These are phyloP conservation scores for Vulpes ferrilata DNA, from an alignment of 2,113 vertebrate genomes.

Conservation along the genomic window DNA sequence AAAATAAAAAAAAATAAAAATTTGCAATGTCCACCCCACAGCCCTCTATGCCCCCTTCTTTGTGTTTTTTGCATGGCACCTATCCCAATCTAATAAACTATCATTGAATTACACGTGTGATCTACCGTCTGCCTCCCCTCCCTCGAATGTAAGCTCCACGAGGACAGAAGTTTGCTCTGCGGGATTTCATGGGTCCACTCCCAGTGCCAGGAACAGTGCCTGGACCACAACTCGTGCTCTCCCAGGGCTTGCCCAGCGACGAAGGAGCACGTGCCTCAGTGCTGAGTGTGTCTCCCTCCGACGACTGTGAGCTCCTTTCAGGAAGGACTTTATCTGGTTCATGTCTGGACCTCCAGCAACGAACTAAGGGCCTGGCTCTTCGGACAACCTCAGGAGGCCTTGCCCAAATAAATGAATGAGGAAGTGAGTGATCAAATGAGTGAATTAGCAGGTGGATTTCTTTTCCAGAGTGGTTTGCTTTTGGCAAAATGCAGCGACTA, in stretches of 20 bases:
- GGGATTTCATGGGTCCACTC: background rate
- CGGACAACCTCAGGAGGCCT: background rate
- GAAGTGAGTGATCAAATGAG: background rate
- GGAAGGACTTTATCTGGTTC: background rate
- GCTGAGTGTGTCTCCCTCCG: background rate
- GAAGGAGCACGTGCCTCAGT: fast-evolving
- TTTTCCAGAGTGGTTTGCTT: background rate
- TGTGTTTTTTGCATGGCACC: background rate
- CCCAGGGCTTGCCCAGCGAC: too few relatives aligned
- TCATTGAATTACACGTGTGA: background rate
- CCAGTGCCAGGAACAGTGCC: background rate
- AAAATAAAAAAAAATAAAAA: too few relatives aligned
- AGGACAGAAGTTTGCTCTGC: too few relatives aligned
- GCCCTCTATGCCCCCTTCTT: too few relatives aligned
- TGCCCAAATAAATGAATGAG: background rate
- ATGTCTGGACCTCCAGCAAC: background rate
- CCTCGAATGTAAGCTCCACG: background rate
- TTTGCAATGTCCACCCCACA: background rate
- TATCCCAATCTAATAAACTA: background rate
- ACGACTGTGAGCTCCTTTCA: background rate
- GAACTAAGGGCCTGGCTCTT: background rate
- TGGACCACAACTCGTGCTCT: background rate
- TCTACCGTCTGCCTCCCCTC: background rate
- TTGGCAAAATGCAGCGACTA: background rate
- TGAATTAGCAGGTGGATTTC: background rate